Evolutionary conservation across 2,888 invertebrate species (phyloP).

Genomic region (Habroteleia sp.): DNA sequence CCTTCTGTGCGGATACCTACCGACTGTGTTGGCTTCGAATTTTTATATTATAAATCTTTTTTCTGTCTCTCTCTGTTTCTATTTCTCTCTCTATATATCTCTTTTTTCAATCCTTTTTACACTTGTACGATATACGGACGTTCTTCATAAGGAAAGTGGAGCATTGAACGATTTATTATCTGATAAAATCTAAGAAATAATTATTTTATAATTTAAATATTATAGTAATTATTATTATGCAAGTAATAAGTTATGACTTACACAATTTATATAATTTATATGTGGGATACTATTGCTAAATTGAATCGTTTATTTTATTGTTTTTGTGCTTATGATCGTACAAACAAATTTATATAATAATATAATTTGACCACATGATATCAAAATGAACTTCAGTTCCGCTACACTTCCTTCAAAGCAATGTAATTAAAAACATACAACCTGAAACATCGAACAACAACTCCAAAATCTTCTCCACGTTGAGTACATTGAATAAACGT

Average conservation of each 20-base stretch:
- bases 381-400: constrained; percentile 1
- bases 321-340: no score
- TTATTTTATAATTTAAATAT: no score
- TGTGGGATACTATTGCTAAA: no score
- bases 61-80: not conserved
- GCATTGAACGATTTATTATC: not conserved
- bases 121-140: constrained; percentile 31
- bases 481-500: constrained; percentile 47
- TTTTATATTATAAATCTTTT: constrained; percentile 6
- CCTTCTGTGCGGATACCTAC: constrained; percentile 17
- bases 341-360: no score
- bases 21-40: constrained; percentile 14
- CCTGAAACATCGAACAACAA: constrained; percentile 39
- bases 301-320: no score
- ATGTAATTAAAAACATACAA: constrained; percentile 1
- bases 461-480: constrained; percentile 12
- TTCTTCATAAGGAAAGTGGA: constrained; percentile 4
- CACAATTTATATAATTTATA: no score
- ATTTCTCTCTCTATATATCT: not conserved
- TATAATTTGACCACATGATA: no score
- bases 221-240: no score
- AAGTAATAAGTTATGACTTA: no score
- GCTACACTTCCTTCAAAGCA: not conserved
- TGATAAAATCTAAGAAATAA: no score
- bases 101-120: constrained; percentile 8